A percentile compares a stretch with the other conserved stretches of the same genome.
Evolutionary conservation across 2,797 vertebrate species (phyloP).

Genomic region (Aldrovandia affinis): DNA sequence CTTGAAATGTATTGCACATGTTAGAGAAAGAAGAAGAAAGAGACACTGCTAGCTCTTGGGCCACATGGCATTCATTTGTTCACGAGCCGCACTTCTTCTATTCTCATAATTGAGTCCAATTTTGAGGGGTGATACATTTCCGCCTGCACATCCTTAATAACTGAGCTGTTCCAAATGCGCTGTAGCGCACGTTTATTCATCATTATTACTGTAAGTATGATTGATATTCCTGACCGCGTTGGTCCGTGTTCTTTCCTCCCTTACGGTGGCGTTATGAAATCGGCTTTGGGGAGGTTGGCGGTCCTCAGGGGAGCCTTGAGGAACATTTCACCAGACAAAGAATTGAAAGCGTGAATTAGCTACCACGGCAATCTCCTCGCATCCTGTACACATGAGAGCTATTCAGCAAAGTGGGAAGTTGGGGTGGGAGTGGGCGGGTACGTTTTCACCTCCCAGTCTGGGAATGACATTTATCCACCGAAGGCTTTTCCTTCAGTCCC

Average conservation of each 20-base stretch:
- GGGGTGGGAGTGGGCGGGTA: too few relatives aligned
- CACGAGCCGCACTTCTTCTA: neutral
- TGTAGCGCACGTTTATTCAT: neutral
- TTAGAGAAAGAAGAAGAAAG: constrained; percentile 13
- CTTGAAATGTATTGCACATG: constrained; percentile 29
- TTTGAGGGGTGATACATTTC: constrained; percentile 51
- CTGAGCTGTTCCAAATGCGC: neutral
- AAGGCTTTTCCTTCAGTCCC: neutral
- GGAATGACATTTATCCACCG: neutral
- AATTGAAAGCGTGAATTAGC: neutral
- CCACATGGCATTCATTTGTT: constrained; percentile 45
- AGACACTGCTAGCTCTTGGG: neutral
- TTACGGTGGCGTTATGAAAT: too few relatives aligned
- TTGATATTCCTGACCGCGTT: neutral
- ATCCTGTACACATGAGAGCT: neutral
- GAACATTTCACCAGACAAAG: neutral
- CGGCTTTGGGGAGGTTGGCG: too few relatives aligned
- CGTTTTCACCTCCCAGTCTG: neutral
- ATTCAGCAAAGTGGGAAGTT: neutral
- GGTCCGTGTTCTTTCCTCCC: neutral
- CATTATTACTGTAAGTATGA: neutral
- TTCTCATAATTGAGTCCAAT: constrained; percentile 44
- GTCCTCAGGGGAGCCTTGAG: too few relatives aligned
- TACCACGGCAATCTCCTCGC: neutral
- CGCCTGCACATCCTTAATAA: neutral